phyloP scores from a whole-genome alignment of 2,888 invertebrate species.

The Trichogramma dendrolimi region DNA sequence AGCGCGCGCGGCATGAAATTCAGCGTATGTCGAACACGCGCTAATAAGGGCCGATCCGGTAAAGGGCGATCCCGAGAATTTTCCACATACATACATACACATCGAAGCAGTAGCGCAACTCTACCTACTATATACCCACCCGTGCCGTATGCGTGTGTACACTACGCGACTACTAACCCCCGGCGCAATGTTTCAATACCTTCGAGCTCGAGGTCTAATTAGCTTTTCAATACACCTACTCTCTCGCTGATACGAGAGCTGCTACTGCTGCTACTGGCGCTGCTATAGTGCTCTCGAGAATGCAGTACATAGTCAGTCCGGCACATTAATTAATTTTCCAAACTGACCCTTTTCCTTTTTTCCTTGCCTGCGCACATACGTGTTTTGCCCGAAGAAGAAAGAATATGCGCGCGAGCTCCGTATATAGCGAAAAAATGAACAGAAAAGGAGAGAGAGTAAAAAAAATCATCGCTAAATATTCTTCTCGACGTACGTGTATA shows the following conservation, averaged over 20 bases:
- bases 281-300: neutral
- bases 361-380: too few relatives aligned
- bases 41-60: conserved; percentile 21
- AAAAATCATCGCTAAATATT: too few relatives aligned
- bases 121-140: too few relatives aligned
- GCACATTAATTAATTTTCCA: conserved; percentile 33
- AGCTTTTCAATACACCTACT: conserved; percentile 12
- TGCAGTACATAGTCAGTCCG: neutral
- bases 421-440: too few relatives aligned
- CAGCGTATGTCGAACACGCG: conserved; percentile 23
- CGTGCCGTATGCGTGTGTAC: too few relatives aligned
- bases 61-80: conserved; percentile 24
- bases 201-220: conserved; percentile 25
- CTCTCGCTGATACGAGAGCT: neutral
- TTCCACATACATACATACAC: conserved; percentile 8
- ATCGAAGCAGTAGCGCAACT: too few relatives aligned
- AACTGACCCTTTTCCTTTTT: conserved; percentile 15
- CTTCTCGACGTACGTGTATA: too few relatives aligned
- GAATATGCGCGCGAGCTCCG: too few relatives aligned
- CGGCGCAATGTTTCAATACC: conserved; percentile 27
- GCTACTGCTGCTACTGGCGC: neutral
- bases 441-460: too few relatives aligned
- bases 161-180: neutral
- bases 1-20: conserved; percentile 1
- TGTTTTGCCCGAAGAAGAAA: too few relatives aligned